Percentiles rank a stretch among this genome's conserved stretches.
phyloP scores from a whole-genome alignment of 92 coral and sea anemone genomes.

The Hydrozoanthus gracilis region DNA sequence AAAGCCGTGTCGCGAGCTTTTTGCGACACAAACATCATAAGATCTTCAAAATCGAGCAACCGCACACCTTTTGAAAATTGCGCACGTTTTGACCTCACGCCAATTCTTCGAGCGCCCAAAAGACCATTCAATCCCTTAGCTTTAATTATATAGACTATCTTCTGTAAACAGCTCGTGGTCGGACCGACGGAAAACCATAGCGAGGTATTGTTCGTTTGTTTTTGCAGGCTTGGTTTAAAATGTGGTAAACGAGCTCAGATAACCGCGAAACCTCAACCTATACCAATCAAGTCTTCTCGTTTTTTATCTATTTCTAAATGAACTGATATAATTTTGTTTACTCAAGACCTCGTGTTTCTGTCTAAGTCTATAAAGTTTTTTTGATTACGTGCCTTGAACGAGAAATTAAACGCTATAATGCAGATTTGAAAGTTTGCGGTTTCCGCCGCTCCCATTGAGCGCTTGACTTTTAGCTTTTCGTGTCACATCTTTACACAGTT shows the following conservation, averaged over 20 bases:
- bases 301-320: background rate
- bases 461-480: background rate
- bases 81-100: too few relatives aligned
- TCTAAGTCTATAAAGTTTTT: background rate
- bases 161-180: too few relatives aligned
- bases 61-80: too few relatives aligned
- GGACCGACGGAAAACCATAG: too few relatives aligned
- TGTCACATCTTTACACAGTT: too few relatives aligned
- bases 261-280: background rate
- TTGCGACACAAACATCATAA: too few relatives aligned
- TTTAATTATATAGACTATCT: too few relatives aligned
- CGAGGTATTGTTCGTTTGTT: background rate
- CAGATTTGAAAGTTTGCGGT: conserved; percentile 8
- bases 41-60: too few relatives aligned
- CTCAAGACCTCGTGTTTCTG: conserved; percentile 2
- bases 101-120: too few relatives aligned
- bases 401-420: conserved; percentile 29
- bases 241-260: background rate
- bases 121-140: too few relatives aligned
- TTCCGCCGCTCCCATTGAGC: conserved; percentile 13
- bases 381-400: conserved; percentile 21
- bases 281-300: background rate
- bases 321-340: conserved; percentile 17
- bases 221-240: background rate
- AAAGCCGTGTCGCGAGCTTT: too few relatives aligned